Base-by-base conservation (phyloP, 2,888 invertebrate species). In the Zeuzera pyrina region DNA sequence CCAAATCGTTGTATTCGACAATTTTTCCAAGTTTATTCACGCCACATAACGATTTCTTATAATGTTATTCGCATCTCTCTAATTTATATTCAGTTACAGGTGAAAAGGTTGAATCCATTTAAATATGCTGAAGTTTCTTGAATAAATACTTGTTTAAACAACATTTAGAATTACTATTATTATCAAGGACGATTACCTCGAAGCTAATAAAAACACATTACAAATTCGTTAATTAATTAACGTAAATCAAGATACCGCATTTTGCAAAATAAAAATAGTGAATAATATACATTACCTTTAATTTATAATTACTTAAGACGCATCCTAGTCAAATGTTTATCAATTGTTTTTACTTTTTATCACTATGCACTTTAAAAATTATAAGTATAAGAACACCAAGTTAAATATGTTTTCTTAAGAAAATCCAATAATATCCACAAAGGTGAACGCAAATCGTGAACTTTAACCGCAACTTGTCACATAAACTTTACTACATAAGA, bases 391-490 rank as follows among this genome's bases (percentile, higher is more conserved):
- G 25, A 35, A 28, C 35, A 33, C 34, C 8, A 34, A 32, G 35
- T 33, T 33, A 29, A 16, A 34, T 37, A 31, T 29, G 31, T 31
- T 34, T 12, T 27, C 22, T 26, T 22, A 15, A 30, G 35, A 57
- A 52, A 51, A 57, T 61, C 56, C 64, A 54, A 45, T 47, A 60
- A n/a, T n/a, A n/a, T n/a, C n/a, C n/a, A n/a, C n/a, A n/a, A n/a
- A n/a, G 52, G 57, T 57, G 54, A 60, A 47, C 49, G 44, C 43
- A 42, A 50, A 44, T 47, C 30, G 38, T 58, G 57, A 73, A 73
- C 68, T 69, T 67, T 65, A 67, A 62, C 62, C 66, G 62, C 58
- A 67, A 66, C 60, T 61, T 70, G 61, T 63, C 68, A 71, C 72
- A 48, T 44, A 57, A 68, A 68, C 59, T 56, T 51, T 44, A 38